Base-by-base conservation (phyloP, 2,797 vertebrate genomes). In the Ambastaia sidthimunki region DNA sequence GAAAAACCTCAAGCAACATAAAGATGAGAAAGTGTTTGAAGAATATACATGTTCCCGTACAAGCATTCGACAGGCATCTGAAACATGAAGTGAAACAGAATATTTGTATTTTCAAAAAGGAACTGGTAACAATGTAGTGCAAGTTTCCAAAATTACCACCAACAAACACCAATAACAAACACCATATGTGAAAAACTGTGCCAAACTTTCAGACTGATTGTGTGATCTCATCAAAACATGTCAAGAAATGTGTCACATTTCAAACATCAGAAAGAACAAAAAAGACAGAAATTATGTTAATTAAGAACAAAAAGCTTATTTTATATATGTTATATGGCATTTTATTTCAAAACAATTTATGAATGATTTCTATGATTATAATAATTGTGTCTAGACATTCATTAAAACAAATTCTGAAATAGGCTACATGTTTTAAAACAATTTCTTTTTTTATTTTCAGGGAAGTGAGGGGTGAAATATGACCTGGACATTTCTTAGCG, bases 81-180 rank as follows among this genome's bases (percentile, higher is more conserved):
- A 48, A 21, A 66, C 4, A 76, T 15, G 28, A 74, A 54, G 54
- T 13, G 28, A 66, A 34, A 73, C 10, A 65, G 44, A 34, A 71
- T 70, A 71, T 21, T 15, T 1, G 12, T 31, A 74, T 75, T 28
- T 28, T 16, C 77, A 71, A 23, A 57, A 34, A 19, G 10, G 25
- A 70, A 68, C 10, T 31, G 66, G 44, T 71, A 31, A 70, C 66
- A 78, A 48, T 71, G 44, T 62, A 62, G 76, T 62, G 67, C 76
- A 78, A 50, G 76, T 71, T 78, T 77, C 66, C 41, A 18, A 34
- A 70, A 60, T 21, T 18, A 67, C 28, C 7, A 71, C 34, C 41
- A 4, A 62, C 21, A 21, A 41, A 67, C 65, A 67, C 23, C 50
- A 31, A 7, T 19, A 4, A 52, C 25, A 65, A 67, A 28, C 28